Percentiles rank a stretch among this genome's conserved stretches.
Evolutionary conservation across 2,797 vertebrate species (phyloP).

Genomic region (Thamnophis elegans): DNA sequence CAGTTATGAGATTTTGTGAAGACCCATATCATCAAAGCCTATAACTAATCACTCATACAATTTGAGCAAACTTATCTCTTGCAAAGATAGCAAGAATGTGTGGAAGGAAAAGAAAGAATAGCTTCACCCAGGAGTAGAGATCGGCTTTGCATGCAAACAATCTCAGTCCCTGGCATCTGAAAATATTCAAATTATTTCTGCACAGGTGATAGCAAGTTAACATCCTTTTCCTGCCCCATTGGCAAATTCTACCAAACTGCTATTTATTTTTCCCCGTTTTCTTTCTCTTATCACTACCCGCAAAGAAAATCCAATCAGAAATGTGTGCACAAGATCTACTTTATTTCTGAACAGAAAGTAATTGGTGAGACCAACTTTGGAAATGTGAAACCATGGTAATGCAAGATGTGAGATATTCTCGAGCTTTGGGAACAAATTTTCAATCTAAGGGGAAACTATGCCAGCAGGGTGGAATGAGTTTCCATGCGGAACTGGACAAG

Average conservation of each 20-base stretch:
- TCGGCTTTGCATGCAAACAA: not conserved
- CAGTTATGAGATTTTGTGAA: not conserved
- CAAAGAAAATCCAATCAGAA: not conserved
- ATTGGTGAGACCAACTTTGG: not conserved
- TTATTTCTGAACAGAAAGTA: not conserved
- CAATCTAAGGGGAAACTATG: not conserved
- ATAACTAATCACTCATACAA: not conserved
- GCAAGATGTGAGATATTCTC: not conserved
- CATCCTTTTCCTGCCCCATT: not conserved
- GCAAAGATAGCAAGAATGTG: not conserved
- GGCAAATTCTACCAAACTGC: not conserved
- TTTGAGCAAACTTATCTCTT: not conserved
- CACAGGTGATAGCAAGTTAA: not conserved
- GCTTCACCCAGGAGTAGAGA: not conserved
- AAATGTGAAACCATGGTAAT: constrained; percentile 3
- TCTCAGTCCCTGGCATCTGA: not conserved
- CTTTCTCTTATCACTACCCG: not conserved
- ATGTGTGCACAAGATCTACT: not conserved
- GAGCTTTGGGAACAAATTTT: not conserved
- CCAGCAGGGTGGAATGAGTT: constrained; percentile 5
- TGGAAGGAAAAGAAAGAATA: not conserved
- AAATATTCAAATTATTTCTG: not conserved
- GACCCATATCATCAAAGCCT: not conserved
- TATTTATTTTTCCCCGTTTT: not conserved
- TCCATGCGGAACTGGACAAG: not conserved